A percentile compares a stretch with the other conserved stretches of the same genome.
These are phyloP conservation scores for Epizoanthus fatuus DNA, from an alignment of 92 coral and sea anemone species.

Conservation along the genomic window DNA sequence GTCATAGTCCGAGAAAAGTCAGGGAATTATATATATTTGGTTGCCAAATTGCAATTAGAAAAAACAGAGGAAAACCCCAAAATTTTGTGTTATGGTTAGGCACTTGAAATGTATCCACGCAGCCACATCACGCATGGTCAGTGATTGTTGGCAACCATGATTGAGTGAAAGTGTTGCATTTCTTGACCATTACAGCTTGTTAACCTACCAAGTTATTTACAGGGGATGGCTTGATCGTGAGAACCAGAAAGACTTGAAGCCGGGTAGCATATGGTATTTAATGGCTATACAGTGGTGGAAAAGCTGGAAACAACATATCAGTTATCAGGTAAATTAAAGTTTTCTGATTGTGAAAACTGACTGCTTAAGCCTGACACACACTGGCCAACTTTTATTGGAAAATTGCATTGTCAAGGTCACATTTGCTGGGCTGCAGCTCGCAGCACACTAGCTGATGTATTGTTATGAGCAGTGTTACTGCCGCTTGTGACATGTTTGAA, in stretches of 20 bases:
- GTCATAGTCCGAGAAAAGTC: too few species aligned
- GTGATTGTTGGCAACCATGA: too few species aligned
- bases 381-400: background rate
- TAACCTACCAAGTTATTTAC: background rate
- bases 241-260: slow-evolving; percentile 87
- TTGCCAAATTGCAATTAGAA: too few species aligned
- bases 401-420: background rate
- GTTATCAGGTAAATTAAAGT: slow-evolving; percentile 72
- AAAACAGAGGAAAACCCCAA: too few species aligned
- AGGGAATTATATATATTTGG: too few species aligned
- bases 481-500: too few species aligned
- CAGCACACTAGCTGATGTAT: too few species aligned
- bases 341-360: background rate
- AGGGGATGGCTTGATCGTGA: slow-evolving; percentile 99
- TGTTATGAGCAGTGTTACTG: too few species aligned
- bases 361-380: background rate
- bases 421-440: too few species aligned
- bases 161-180: background rate
- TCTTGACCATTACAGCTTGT: background rate
- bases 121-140: too few species aligned
- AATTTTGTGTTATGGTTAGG: too few species aligned
- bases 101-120: too few species aligned
- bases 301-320: slow-evolving; percentile 91
- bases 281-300: slow-evolving; percentile 97
- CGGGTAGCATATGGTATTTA: slow-evolving; percentile 90